phyloP scores from a whole-genome alignment of 2,888 invertebrate genomes.

The Thymelicus lineola region DNA sequence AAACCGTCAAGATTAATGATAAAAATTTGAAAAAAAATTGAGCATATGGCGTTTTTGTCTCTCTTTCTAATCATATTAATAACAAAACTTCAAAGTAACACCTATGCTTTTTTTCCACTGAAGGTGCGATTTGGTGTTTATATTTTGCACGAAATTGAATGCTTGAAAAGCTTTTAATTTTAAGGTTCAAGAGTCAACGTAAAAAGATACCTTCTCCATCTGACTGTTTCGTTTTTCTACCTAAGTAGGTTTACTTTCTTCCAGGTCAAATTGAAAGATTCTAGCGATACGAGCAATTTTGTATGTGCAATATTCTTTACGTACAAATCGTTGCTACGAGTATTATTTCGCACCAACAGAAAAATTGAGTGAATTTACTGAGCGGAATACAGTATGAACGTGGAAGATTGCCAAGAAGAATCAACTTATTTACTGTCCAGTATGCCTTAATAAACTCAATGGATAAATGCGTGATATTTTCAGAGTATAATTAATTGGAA shows the following conservation, averaged over 20 bases:
- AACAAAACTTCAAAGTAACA: no score
- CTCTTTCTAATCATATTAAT: no score
- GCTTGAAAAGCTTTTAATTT: no score
- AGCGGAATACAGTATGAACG: conserved; percentile 29
- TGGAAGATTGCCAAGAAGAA: conserved; percentile 28
- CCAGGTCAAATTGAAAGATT: not conserved
- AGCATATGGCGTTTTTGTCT: no score
- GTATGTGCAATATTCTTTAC: conserved; percentile 16
- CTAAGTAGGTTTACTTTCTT: not conserved
- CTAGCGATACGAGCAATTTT: not conserved
- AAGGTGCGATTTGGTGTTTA: no score
- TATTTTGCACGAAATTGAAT: no score
- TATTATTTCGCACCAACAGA: conserved; percentile 32
- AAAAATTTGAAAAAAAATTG: no score
- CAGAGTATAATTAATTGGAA: not conserved
- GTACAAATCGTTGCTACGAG: conserved; percentile 23
- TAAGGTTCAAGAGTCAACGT: no score
- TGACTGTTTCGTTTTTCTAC: no score
- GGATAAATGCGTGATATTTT: not conserved
- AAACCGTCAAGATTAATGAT: no score
- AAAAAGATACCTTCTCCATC: no score
- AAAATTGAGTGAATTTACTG: conserved; percentile 23
- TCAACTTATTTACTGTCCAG: conserved; percentile 22
- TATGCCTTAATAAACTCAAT: not conserved
- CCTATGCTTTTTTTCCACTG: no score